Evolutionary conservation across 1,140 invertebrate genomes (phyloP).

Genomic region (Drosophila melanica): DNA sequence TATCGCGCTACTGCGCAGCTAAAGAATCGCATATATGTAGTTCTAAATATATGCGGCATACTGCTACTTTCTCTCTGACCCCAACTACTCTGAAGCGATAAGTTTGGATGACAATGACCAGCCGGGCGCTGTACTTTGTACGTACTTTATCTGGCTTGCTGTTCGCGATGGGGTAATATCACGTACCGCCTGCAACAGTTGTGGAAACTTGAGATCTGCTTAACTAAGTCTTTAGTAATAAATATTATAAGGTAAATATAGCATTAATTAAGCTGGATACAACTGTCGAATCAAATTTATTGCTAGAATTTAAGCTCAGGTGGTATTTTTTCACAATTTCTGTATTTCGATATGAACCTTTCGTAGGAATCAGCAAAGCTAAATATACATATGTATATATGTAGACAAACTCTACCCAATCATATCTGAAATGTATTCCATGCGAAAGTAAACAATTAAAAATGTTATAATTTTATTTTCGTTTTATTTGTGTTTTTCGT

Average conservation of each 20-base stretch:
- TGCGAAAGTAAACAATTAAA: constrained; percentile 10
- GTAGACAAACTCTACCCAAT: too few species aligned
- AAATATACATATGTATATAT: too few species aligned
- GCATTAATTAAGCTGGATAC: too few species aligned
- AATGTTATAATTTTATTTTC: constrained; percentile 61
- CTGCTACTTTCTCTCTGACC: constrained; percentile 13
- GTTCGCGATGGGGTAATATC: constrained; percentile 6
- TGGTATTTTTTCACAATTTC: too few species aligned
- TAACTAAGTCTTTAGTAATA: not conserved
- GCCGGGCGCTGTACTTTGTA: constrained; percentile 45
- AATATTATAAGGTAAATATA: too few species aligned
- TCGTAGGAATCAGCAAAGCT: too few species aligned
- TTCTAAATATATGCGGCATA: constrained; percentile 4
- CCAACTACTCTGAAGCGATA: constrained; percentile 45
- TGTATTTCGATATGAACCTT: too few species aligned
- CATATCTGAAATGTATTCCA: not conserved
- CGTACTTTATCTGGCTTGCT: constrained; percentile 36
- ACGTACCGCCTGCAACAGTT: constrained; percentile 3
- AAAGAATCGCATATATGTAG: not conserved
- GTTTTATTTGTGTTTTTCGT: constrained; percentile 65
- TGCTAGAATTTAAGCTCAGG: too few species aligned
- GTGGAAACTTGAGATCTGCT: constrained; percentile 10
- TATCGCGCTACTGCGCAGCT: constrained; percentile 27
- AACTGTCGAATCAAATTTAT: too few species aligned
- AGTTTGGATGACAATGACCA: constrained; percentile 52